phyloP scores from a whole-genome alignment of 1,140 invertebrate species.

The Drosophila jambulina region DNA sequence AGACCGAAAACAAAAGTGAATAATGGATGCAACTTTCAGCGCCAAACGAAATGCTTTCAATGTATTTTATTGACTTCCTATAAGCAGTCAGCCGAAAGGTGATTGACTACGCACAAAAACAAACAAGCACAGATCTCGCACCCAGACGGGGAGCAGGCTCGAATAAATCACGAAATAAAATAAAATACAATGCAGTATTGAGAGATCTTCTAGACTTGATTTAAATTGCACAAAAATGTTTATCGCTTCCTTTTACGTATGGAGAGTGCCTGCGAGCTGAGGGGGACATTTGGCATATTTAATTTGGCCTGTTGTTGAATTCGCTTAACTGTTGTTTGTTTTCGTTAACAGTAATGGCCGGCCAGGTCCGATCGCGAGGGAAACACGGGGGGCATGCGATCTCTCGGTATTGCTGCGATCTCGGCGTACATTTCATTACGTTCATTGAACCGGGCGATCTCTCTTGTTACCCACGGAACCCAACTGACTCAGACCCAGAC shows the following conservation, averaged over 20 bases:
- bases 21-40: conserved; percentile 60
- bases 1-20: conserved; percentile 42
- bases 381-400: neutral
- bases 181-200: conserved; percentile 44
- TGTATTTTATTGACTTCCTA: conserved; percentile 75
- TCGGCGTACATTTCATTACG: conserved; percentile 66
- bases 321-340: conserved; percentile 78
- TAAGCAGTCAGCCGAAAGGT: conserved; percentile 72
- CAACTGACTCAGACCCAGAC: conserved; percentile 48
- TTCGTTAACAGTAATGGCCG: conserved; percentile 78
- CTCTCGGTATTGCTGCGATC: conserved; percentile 12
- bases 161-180: conserved; percentile 21
- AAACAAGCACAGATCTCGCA: conserved; percentile 34
- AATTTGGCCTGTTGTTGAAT: conserved; percentile 58
- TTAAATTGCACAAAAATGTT: conserved; percentile 50
- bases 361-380: conserved; percentile 15
- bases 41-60: conserved; percentile 56
- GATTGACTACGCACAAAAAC: conserved; percentile 71
- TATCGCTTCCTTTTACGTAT: conserved; percentile 68
- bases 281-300: conserved; percentile 57
- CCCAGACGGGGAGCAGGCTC: conserved; percentile 10
- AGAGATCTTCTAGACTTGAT: conserved; percentile 63
- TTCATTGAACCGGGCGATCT: conserved; percentile 74
- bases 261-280: conserved; percentile 5
- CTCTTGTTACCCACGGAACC: conserved; percentile 26